A percentile compares a stretch with the other conserved stretches of the same genome.
phyloP scores from a whole-genome alignment of 2,113 vertebrate genomes.

The Eclectus roratus region DNA sequence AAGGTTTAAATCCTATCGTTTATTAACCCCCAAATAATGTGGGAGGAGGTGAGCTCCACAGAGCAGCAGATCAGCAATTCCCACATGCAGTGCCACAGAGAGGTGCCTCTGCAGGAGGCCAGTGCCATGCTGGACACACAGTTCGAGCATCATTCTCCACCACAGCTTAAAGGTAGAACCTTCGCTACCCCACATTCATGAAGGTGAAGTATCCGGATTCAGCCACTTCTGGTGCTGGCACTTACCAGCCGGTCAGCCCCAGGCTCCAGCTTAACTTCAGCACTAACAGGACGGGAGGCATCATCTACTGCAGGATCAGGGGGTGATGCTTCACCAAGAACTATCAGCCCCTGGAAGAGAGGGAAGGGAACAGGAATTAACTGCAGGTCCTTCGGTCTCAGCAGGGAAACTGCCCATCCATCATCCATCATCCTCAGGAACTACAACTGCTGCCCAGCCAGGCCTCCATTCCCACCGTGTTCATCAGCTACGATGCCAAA shows the following conservation, averaged over 20 bases:
- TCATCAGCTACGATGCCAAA: neutral
- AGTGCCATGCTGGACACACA: fast-evolving
- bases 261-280: constrained; percentile 77
- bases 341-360: constrained; percentile 84
- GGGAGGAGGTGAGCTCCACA: neutral
- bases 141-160: neutral
- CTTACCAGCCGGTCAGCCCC: constrained; percentile 76
- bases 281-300: constrained; percentile 45
- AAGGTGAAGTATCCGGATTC: neutral
- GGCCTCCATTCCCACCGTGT: neutral
- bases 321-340: constrained; percentile 82
- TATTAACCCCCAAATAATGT: neutral
- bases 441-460: too few relatives aligned
- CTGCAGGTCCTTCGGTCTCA: neutral
- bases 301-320: constrained; percentile 69
- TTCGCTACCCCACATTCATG: fast-evolving
- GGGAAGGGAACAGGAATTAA: constrained; percentile 13
- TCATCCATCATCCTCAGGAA: neutral
- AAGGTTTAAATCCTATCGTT: neutral
- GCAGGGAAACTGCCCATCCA: neutral
- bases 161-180: neutral
- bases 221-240: neutral
- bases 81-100: neutral
- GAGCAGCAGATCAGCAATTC: neutral
- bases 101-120: neutral